Evolutionary conservation across 2,113 vertebrate species (phyloP).

Genomic region (Mus spicilegus): DNA sequence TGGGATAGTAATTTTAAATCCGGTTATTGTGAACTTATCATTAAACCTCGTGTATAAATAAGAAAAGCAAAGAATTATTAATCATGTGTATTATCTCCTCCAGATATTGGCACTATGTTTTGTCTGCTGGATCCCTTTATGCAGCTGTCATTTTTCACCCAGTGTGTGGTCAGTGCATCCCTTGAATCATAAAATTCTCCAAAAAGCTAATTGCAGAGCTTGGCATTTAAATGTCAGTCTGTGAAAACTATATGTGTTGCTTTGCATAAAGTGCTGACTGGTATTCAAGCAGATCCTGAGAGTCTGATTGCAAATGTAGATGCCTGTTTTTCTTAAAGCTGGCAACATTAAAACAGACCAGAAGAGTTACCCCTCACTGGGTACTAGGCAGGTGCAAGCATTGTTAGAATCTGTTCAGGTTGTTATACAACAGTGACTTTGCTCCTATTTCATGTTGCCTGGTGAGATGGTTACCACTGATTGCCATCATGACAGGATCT

Average conservation of each 20-base stretch:
- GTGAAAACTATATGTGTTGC: background rate
- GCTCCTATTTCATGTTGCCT: background rate
- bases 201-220: conserved; percentile 11
- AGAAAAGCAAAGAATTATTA: conserved; percentile 72
- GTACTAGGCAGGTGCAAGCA: background rate
- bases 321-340: background rate
- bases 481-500: background rate
- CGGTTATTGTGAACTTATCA: conserved; percentile 70
- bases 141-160: conserved; percentile 41
- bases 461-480: background rate
- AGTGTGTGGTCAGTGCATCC: background rate
- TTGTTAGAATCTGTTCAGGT: background rate
- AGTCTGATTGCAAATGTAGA: background rate
- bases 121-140: background rate
- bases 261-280: conserved; percentile 13
- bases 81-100: conserved; percentile 72
- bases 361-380: too few relatives aligned
- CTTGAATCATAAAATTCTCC: conserved; percentile 47
- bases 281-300: conserved; percentile 15
- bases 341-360: background rate
- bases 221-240: background rate
- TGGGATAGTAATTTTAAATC: conserved; percentile 22
- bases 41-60: conserved; percentile 78
- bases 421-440: background rate
- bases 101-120: conserved; percentile 65